Percentiles rank a stretch among this genome's conserved stretches.
Evolutionary conservation across 2,888 invertebrate species (phyloP).

Genomic region (Ceramica pisi): DNA sequence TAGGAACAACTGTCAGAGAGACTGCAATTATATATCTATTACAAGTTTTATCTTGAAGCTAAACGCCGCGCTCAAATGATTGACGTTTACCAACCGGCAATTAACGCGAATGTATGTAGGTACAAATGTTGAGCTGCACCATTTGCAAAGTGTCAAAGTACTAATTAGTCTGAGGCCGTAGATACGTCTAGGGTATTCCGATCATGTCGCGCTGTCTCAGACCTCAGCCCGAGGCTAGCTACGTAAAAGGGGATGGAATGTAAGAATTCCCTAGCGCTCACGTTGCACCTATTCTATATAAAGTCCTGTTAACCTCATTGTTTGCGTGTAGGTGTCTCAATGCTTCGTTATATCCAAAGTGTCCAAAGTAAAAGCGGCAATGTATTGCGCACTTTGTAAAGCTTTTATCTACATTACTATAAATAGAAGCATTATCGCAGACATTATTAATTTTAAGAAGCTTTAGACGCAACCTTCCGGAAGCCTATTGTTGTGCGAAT

Average conservation of each 20-base stretch:
- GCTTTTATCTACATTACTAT: slow-evolving; percentile 64
- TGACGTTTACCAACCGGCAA: slow-evolving; percentile 61
- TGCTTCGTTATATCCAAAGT: slow-evolving; percentile 58
- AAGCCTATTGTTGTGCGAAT: slow-evolving; percentile 58
- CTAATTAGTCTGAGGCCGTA: slow-evolving; percentile 60
- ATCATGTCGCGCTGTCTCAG: slow-evolving; percentile 60
- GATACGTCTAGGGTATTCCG: slow-evolving; percentile 50
- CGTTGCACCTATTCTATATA: slow-evolving; percentile 46
- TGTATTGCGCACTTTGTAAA: slow-evolving; percentile 60
- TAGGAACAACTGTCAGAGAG: slow-evolving; percentile 47
- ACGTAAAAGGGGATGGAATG: slow-evolving; percentile 71
- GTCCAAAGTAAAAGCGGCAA: slow-evolving; percentile 50
- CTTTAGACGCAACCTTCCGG: slow-evolving; percentile 53
- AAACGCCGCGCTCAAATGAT: slow-evolving; percentile 55
- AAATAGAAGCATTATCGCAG: slow-evolving; percentile 60
- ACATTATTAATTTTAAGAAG: slow-evolving; percentile 63
- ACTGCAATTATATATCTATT: slow-evolving; percentile 61
- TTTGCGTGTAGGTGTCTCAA: slow-evolving; percentile 65
- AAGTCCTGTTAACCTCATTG: slow-evolving; percentile 52
- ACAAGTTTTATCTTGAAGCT: slow-evolving; percentile 58
- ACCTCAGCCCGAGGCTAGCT: slow-evolving; percentile 63
- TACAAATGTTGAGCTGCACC: slow-evolving; percentile 55
- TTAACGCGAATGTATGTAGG: slow-evolving; percentile 55
- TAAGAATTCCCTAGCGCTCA: slow-evolving; percentile 60
- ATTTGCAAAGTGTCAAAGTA: slow-evolving; percentile 65